Base-by-base conservation (phyloP, 2,888 invertebrate genomes). In the Cataglyphis livida region DNA sequence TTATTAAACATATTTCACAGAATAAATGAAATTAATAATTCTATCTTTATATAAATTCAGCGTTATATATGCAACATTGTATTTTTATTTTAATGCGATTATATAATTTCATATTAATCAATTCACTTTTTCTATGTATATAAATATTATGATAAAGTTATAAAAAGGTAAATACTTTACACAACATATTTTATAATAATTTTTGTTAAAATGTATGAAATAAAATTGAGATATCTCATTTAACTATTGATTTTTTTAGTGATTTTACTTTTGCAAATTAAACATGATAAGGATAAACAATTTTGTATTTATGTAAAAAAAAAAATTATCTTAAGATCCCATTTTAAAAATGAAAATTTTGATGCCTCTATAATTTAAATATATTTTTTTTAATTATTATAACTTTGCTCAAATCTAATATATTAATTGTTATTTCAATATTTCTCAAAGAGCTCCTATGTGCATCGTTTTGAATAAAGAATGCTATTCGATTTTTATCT, bases 401-500 rank as follows among this genome's bases (percentile, higher is more conserved):
- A 21, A 18, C 21, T 64, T 15, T 12, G 25, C 9, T 7, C 21
- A 1, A 75, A 73, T 10, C 2, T 54, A 32, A 44, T 9, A 28
- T 21, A 41, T 62, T 21, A 32, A 64, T 54, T 28, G 5, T 48
- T 64, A 38, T 54, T n/a, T 54, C 9, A 38, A 76, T n/a, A 38
- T 68, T 9, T 41, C 76, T n/a, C 21, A n/a, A 6, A 44, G 5
- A 21, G 18, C n/a, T 3, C 32, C n/a, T 32, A n/a, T 28, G 12
- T 15, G 7, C 51, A 54, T 12, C 21, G 25, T 35, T n/a, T 3
- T 35, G 71, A 71, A 59, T 78, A 59, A 25, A 38, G 7, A 78
- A 78, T 21, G 32, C 12, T 54, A 54, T 28, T 54, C 57, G 44
- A 78, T 18, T 70, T 70, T 70, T 78, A 79, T 59, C 57, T 28